Base-by-base conservation (phyloP, 2,113 vertebrate genomes). In the Cochlearius cochlearius region DNA sequence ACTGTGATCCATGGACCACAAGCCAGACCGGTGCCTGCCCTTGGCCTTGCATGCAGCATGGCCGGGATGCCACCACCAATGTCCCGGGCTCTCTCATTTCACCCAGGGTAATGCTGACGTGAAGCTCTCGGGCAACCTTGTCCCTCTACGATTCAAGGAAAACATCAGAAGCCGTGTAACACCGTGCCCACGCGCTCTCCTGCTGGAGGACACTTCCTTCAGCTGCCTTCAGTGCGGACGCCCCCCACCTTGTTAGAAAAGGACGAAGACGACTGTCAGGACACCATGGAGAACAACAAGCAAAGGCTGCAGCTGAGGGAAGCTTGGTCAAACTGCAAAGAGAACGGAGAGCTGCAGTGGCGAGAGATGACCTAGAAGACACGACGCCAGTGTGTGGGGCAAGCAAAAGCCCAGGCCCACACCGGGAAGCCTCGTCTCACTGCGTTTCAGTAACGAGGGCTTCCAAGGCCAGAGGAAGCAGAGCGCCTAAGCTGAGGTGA, bases 41-140 rank as follows among this genome's bases (percentile, higher is more conserved):
- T 52, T 6, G 2, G 84, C 43, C 25, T 30, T 19, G 36, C 9
- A 21, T 7, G 21, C 43, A 36, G 32, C 36, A 21, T 1, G 9
- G 50, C n/a, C 0, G 4, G n/a, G 25, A 49, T 21, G 49, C 50
- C 67, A 56, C 50, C 58, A 49, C 19, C 2, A 0, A 39, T 7
- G 49, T 19, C 58, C 74, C 5, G 10, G 39, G n/a, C 18, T 39
- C 41, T n/a, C 6, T 34, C 47, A 34, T 29, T 20, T 63, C 86
- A 38, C 22, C 34, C 56, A 12, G 18, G n/a, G 39, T 32, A 34
- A 45, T 1, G 11, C 39, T 47, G 52, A 29, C 7, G 13, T 9
- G 56, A 84, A 27, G 36, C n/a, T 69, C 41, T 10, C 43, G 41
- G 73, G 50, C 56, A 84, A 22, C 11, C 26, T 27, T 19, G 23